Conservation (phyloP, 2,888 invertebrate species). For the Diabrotica balteata region DNA sequence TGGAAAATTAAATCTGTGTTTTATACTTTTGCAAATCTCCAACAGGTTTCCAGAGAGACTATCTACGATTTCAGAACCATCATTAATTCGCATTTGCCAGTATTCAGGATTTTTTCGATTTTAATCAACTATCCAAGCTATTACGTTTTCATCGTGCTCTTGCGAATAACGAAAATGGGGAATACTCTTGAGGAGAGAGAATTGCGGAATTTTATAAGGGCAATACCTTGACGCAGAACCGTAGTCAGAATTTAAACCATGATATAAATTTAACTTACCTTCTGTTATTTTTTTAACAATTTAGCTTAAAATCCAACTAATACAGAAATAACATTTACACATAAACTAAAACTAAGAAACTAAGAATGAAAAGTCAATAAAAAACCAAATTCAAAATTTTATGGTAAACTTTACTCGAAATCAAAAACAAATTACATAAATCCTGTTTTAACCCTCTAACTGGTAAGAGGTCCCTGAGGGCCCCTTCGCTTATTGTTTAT, state of each 20-base stretch:
- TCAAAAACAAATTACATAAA: too few species aligned
- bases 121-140: constrained; percentile 10
- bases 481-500: too few species aligned
- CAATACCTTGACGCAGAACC: constrained; percentile 8
- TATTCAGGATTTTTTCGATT: constrained; percentile 10
- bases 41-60: constrained; percentile 1
- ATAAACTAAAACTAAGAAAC: too few species aligned
- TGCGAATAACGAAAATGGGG: constrained; percentile 3
- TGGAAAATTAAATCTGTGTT: constrained; percentile 11
- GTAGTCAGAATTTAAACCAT: not conserved
- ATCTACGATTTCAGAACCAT: constrained; percentile 7
- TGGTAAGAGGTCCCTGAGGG: too few species aligned
- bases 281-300: too few species aligned
- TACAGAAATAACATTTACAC: too few species aligned
- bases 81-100: constrained; percentile 10
- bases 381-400: too few species aligned
- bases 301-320: too few species aligned
- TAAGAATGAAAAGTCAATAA: too few species aligned
- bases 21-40: constrained; percentile 8
- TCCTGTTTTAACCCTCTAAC: too few species aligned
- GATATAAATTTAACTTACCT: too few species aligned
- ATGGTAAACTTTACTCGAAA: too few species aligned
- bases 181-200: constrained; percentile 1
- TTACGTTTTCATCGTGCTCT: not conserved
- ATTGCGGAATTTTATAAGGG: constrained; percentile 10